Conservation (phyloP, 2,797 vertebrate species). For the Chelmon rostratus region DNA sequence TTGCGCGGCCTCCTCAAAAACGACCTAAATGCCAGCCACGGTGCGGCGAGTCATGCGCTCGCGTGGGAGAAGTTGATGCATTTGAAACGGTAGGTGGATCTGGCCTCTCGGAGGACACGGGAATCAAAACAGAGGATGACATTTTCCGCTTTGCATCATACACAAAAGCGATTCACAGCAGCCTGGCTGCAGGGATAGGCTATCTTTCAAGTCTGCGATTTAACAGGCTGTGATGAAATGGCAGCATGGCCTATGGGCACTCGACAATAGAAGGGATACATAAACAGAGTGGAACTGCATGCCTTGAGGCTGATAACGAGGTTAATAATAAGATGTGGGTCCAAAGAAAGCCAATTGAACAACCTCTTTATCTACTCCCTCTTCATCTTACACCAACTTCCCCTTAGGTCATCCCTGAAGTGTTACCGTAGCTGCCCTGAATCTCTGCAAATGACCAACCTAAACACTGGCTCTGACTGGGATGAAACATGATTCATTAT, state of each 20-base stretch:
- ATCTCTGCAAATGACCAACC: constrained; percentile 38
- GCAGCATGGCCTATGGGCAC: constrained; percentile 44
- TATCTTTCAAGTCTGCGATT: constrained; percentile 59
- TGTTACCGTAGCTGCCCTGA: constrained; percentile 10
- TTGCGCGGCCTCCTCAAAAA: constrained; percentile 40
- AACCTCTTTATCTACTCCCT: constrained; percentile 37
- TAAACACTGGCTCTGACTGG: constrained; percentile 21
- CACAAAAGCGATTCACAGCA: constrained; percentile 48
- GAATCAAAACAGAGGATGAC: constrained; percentile 45
- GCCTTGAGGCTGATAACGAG: constrained; percentile 56
- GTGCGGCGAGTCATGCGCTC: constrained; percentile 15
- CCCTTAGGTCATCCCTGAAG: constrained; percentile 37
- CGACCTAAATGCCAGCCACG: constrained; percentile 53
- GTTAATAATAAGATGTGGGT: constrained; percentile 58
- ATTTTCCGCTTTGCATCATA: constrained; percentile 63
- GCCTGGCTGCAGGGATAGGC: constrained; percentile 41
- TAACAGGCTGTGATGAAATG: constrained; percentile 53
- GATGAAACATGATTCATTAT: constrained; percentile 51
- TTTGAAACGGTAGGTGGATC: constrained; percentile 50
- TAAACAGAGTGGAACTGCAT: constrained; percentile 48
- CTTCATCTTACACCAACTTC: constrained; percentile 32
- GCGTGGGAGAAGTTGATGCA: constrained; percentile 52
- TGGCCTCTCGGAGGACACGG: constrained; percentile 32
- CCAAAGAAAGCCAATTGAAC: constrained; percentile 31
- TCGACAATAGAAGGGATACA: constrained; percentile 40